A percentile compares a stretch with the other conserved stretches of the same genome.
phyloP scores from a whole-genome alignment of 2,113 vertebrate genomes.

The Piprites chloris region DNA sequence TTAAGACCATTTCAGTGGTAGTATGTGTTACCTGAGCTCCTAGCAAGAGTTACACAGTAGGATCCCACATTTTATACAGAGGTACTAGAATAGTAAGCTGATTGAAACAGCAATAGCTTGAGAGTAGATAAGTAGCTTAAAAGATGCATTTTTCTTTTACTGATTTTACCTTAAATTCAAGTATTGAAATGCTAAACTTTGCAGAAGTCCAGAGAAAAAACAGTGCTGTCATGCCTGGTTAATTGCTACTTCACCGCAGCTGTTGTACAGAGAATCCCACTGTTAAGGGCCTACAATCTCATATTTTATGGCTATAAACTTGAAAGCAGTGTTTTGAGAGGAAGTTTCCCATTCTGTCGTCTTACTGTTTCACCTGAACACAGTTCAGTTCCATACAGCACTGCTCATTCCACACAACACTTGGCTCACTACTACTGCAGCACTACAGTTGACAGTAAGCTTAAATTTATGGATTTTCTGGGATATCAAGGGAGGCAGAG shows the following conservation, averaged over 20 bases:
- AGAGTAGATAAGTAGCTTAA: not conserved
- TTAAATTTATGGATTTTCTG: not conserved
- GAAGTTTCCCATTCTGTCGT: not conserved
- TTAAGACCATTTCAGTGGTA: not conserved
- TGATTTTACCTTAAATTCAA: not conserved
- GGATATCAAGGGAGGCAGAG: not conserved
- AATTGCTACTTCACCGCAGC: not conserved
- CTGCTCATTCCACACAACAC: not conserved
- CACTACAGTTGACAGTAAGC: not conserved
- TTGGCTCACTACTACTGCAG: not conserved
- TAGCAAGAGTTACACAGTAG: not conserved
- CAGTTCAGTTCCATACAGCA: not conserved
- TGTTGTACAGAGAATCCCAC: not conserved
- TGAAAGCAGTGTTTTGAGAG: not conserved
- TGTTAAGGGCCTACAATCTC: not conserved
- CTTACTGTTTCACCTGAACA: not conserved
- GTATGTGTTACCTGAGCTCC: not conserved
- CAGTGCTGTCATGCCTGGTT: not conserved
- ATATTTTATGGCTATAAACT: not conserved
- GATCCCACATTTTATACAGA: not conserved
- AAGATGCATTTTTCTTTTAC: not conserved
- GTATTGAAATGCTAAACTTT: not conserved
- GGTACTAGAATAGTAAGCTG: not conserved
- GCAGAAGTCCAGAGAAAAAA: not conserved
- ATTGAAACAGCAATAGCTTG: not conserved